Evolutionary conservation across 2,888 invertebrate species (phyloP).

Genomic region (Phanerotoma sp.): DNA sequence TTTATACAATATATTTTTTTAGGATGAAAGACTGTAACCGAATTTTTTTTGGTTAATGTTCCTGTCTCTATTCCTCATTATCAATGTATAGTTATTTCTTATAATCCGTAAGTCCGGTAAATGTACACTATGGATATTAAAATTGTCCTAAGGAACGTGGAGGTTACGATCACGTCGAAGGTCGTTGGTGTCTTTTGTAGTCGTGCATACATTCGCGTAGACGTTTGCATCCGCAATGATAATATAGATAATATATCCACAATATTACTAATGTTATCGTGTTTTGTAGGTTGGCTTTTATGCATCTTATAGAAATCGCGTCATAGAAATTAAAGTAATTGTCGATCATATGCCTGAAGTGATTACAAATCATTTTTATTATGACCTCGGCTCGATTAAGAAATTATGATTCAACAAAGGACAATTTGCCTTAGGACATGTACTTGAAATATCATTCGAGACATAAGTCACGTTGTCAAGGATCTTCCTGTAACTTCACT

Average conservation of each 20-base stretch:
- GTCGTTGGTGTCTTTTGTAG: not conserved
- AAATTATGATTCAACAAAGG: conserved; percentile 12
- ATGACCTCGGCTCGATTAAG: conserved; percentile 6
- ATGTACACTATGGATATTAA: not conserved
- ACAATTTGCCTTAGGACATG: conserved; percentile 6
- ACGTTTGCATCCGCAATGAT: not conserved
- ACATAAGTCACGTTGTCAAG: conserved; percentile 6
- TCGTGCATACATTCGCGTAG: not conserved
- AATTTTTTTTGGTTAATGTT: too few relatives aligned
- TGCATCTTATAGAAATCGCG: not conserved
- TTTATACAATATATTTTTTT: too few relatives aligned
- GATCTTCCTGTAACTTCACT: conserved; percentile 2
- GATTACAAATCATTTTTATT: conserved; percentile 8
- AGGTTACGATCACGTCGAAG: not conserved
- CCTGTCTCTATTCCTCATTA: too few relatives aligned
- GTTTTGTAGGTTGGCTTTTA: not conserved
- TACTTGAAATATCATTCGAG: conserved; percentile 9
- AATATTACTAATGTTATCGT: conserved; percentile 7
- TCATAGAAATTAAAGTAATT: conserved; percentile 4
- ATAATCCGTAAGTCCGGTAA: too few relatives aligned
- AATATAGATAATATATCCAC: not conserved
- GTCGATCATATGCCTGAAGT: not conserved
- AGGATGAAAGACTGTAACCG: too few relatives aligned
- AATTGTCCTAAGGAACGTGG: conserved; percentile 2
- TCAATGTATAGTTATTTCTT: too few relatives aligned